Evolutionary conservation across 2,113 vertebrate species (phyloP).

Genomic region (Gambusia affinis): DNA sequence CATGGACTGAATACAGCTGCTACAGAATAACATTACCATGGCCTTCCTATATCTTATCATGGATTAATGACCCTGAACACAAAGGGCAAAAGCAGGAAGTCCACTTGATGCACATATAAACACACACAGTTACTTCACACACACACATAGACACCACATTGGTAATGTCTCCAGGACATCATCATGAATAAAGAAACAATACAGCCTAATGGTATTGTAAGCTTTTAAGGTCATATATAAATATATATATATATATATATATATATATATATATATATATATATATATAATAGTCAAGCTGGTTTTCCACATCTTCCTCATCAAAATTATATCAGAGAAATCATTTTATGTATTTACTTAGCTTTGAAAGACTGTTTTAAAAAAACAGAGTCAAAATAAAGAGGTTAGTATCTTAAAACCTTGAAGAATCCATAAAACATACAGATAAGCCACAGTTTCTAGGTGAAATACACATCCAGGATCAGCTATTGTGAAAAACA

Average conservation of each 20-base stretch:
- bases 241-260: neutral
- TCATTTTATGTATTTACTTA: neutral
- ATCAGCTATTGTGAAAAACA: neutral
- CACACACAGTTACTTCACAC: neutral
- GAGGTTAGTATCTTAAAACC: conserved; percentile 14
- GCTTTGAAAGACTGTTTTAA: neutral
- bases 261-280: neutral
- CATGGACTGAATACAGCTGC: neutral
- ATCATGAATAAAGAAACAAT: conserved; percentile 38
- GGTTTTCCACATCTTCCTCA: neutral
- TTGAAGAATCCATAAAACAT: conserved; percentile 1
- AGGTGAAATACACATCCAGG: neutral
- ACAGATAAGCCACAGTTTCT: neutral
- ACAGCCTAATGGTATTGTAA: conserved; percentile 43
- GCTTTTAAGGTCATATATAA: conserved; percentile 2
- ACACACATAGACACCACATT: neutral
- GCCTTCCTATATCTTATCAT: neutral
- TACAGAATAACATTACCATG: neutral
- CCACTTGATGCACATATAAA: neutral
- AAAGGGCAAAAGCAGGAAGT: neutral
- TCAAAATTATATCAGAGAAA: neutral
- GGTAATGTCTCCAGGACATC: conserved; percentile 41
- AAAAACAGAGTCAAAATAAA: conserved; percentile 19
- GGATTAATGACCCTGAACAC: neutral
- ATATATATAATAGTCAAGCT: neutral